Base-by-base conservation (phyloP, 1,140 invertebrate genomes). In the Hormaphis cornu region DNA sequence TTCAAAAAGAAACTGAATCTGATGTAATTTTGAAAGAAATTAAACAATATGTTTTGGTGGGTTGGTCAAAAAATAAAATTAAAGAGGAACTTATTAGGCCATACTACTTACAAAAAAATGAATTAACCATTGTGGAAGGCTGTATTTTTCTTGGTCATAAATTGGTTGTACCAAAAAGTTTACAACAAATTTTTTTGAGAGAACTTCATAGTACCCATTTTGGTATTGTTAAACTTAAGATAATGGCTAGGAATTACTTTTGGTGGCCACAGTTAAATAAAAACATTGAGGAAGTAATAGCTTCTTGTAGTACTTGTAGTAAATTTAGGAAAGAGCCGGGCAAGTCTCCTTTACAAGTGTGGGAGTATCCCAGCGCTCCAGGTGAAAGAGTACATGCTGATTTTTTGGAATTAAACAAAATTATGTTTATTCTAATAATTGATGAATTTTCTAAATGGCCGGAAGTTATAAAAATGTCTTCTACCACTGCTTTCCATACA, bases 191-290 rank as follows among this genome's bases (percentile, higher is more conserved):
- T 4, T 72, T 78, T 24, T 42, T 78, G 28, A 71, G 69, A 6
- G 75, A 78, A 61, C 66, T 82, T 7, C 80, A 83, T 74, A 50
- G 71, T 28, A 75, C 73, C 24, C 82, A 82, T 72, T 69, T 75
- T 14, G 80, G 80, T 3, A 77, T 82, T 9, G 77, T 78, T 1
- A 76, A 77, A 70, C 82, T 81, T 78, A 83, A 83, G 73, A 71
- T 74, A 5, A 44, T 82, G 10, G 80, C 81, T 18, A 69, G 79
- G 26, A 74, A 71, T 40, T 78, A 79, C 72, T 73, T 81, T 10
- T 83, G 76, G 74, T 83, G 79, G 78, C 78, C 77, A 16, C 72
- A 74, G 3, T 77, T 83, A 3, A 78, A 83, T 71, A 30, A 71
- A 22, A 77, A 81, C 8, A 81, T 83, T 20, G 73, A 75, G 59